Percentiles rank a stretch among this genome's conserved stretches.
phyloP scores from a whole-genome alignment of 1,140 invertebrate genomes.

The Aphidius gifuensis region DNA sequence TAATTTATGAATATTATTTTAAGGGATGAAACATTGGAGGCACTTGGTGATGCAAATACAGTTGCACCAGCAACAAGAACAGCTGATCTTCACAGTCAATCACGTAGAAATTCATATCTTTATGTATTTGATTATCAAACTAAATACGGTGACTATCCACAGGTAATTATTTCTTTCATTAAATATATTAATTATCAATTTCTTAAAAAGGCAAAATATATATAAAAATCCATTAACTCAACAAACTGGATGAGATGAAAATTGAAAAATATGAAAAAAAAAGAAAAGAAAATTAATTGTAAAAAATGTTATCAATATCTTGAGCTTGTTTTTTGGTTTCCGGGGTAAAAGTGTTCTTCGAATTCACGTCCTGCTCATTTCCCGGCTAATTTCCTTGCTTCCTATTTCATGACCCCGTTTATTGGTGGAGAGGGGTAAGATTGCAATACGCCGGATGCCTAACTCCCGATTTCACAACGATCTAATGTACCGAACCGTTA shows the following conservation, averaged over 20 bases:
- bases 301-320: too few relatives aligned
- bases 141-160: slow-evolving; percentile 83
- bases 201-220: too few relatives aligned
- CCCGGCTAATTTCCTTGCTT: slow-evolving; percentile 28
- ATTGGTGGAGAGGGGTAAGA: slow-evolving; percentile 21
- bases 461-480: slow-evolving; percentile 11
- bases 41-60: slow-evolving; percentile 88
- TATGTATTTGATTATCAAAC: slow-evolving; percentile 95
- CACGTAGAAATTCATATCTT: slow-evolving; percentile 79
- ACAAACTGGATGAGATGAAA: too few relatives aligned
- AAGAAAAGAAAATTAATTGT: too few relatives aligned
- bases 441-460: slow-evolving; percentile 19
- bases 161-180: slow-evolving; percentile 60
- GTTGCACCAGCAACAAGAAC: slow-evolving; percentile 90
- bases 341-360: not conserved
- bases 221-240: too few relatives aligned
- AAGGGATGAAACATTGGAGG: slow-evolving; percentile 89
- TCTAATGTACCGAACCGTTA: slow-evolving; percentile 23
- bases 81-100: slow-evolving; percentile 85
- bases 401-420: slow-evolving; percentile 20
- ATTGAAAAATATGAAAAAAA: too few relatives aligned
- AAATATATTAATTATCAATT: slow-evolving; percentile 1
- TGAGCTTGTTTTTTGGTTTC: too few relatives aligned
- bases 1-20: slow-evolving; percentile 3
- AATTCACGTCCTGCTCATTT: slow-evolving; percentile 21